A percentile compares a stretch with the other conserved stretches of the same genome.
Evolutionary conservation across 1,140 invertebrate genomes (phyloP).

Genomic region (Aphelenchoides besseyi): DNA sequence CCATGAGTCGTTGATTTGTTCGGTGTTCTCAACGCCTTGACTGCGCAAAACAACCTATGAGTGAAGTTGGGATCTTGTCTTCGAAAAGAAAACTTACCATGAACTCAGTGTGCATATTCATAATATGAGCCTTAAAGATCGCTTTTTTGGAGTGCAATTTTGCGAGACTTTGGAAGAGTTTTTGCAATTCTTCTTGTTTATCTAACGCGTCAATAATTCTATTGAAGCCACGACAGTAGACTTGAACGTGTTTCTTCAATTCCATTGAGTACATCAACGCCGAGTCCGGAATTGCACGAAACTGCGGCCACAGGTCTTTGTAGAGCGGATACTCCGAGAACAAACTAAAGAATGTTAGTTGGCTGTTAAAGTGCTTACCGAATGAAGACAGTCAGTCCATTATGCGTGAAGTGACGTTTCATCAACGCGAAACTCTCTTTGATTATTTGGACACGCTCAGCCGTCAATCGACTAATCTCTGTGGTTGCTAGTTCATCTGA

Average conservation of each 20-base stretch:
- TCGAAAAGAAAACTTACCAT: no score
- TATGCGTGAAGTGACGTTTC: constrained; percentile 15
- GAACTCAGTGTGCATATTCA: constrained; percentile 27
- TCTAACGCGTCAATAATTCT: constrained; percentile 41
- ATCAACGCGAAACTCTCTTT: neutral
- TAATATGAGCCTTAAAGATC: constrained; percentile 25
- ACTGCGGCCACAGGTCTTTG: constrained; percentile 54
- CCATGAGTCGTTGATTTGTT: constrained; percentile 23
- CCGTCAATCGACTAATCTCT: constrained; percentile 17
- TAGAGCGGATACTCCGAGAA: constrained; percentile 52
- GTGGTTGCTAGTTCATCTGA: neutral
- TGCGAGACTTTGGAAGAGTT: neutral
- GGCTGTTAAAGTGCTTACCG: constrained; percentile 14
- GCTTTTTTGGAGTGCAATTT: constrained; percentile 17
- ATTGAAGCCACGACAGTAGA: constrained; percentile 46
- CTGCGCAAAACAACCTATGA: constrained; percentile 6
- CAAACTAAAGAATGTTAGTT: constrained; percentile 33
- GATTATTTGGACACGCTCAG: neutral
- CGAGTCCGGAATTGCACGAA: constrained; percentile 41
- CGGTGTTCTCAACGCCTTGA: constrained; percentile 16
- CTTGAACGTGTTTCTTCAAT: constrained; percentile 41
- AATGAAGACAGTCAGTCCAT: constrained; percentile 17
- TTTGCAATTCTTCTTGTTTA: neutral
- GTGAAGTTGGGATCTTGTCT: no score
- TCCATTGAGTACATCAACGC: constrained; percentile 40